Evolutionary conservation across 2,113 vertebrate genomes (phyloP), one percentile per base, ranked within the genome.

Genomic region (Chaetops frenatus): DNA sequence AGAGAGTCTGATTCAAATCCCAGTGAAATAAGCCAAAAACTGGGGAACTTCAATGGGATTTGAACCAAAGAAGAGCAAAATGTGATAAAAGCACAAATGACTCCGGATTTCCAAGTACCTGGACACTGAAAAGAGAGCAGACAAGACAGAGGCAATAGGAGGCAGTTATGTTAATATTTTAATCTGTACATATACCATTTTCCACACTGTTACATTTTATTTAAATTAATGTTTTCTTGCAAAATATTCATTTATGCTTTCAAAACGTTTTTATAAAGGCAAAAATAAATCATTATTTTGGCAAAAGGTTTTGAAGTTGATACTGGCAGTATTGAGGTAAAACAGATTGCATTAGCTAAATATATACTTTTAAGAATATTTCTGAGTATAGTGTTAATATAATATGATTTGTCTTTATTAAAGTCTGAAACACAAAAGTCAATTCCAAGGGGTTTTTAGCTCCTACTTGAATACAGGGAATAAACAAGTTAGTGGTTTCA

Each of bases 221-320:
- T 98, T 98, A 99, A 98, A 98, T 97, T 98, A 97, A 97, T 88
- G 92, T 88, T 97, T 97, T 96, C 95, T 97, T 97, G 96, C 93
- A 99, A 99, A 99, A 99, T 98, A 99, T 96, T 98, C 84, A 97
- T 98, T 98, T 97, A 96, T 91, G 90, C 97, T 95, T 97, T 96
- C 95, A 98, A 97, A 97, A 97, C 95, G 94, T 93, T 89, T 88
- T 98, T 96, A 97, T 96, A 98, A 98, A 98, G 98, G 98, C 98
- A 99, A 99, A 99, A 99, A 99, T 99, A 98, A 98, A 99, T 97
- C 97, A 94, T 97, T 97, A 97, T 98, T 98, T 99, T 99, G 98
- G 98, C 99, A 99, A 99, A 98, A 98, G 97, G 96, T 98, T 98
- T 98, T 97, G 94, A 98, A 98, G 96, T 97, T 58, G 97, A 98